A percentile compares a stretch with the other conserved stretches of the same genome.
phyloP scores from a whole-genome alignment of 2,888 invertebrate species.

The Pilophorus perplexus region DNA sequence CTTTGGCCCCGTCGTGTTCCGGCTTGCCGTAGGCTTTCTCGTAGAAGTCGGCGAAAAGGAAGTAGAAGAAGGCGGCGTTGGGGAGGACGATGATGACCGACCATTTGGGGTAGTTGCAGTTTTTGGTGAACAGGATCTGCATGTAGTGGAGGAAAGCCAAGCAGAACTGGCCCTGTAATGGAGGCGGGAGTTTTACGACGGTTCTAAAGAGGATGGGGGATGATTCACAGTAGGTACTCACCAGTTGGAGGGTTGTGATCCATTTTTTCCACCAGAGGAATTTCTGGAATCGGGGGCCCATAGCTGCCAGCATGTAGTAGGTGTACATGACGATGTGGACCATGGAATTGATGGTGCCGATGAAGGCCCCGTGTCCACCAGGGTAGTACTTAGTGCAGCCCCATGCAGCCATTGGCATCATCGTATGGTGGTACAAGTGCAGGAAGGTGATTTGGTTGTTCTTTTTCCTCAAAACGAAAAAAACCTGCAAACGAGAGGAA shows the following conservation, averaged over 20 bases:
- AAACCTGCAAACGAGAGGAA: conserved; percentile 52
- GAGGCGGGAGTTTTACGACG: background rate
- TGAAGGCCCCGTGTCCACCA: conserved; percentile 51
- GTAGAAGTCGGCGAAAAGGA: conserved; percentile 58
- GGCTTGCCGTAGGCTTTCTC: conserved; percentile 52
- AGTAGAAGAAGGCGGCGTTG: conserved; percentile 54
- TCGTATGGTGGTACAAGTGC: conserved; percentile 57
- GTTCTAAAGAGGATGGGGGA: background rate
- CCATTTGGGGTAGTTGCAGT: conserved; percentile 51
- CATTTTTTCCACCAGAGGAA: conserved; percentile 52
- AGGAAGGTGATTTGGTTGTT: conserved; percentile 57
- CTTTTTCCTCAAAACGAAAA: conserved; percentile 58
- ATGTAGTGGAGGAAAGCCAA: conserved; percentile 50
- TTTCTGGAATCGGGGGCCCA: conserved; percentile 50
- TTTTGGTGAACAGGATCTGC: conserved; percentile 50
- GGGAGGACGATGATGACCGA: conserved; percentile 50
- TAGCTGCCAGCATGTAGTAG: conserved; percentile 51
- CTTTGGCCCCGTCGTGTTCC: background rate
- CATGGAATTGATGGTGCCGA: conserved; percentile 53
- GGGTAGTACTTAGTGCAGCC: conserved; percentile 56
- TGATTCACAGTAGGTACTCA: conserved; percentile 27
- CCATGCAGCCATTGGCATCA: conserved; percentile 52
- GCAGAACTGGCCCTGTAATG: conserved; percentile 51
- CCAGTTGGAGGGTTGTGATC: conserved; percentile 51
- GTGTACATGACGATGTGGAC: conserved; percentile 52